phyloP scores from a whole-genome alignment of 2,113 vertebrate genomes.

The Anolis carolinensis region DNA sequence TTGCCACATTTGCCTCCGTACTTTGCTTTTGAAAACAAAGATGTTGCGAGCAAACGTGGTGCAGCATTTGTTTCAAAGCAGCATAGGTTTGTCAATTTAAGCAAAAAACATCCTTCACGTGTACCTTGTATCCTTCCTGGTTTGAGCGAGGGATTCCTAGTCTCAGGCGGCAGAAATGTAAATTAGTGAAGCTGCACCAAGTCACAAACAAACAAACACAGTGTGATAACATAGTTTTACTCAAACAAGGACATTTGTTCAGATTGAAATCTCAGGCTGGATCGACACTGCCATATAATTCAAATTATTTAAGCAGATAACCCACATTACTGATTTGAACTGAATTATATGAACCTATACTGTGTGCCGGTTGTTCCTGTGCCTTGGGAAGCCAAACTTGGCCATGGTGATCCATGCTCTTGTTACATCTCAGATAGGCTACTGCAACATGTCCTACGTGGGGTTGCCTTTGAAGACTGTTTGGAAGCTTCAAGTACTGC shows the following conservation, averaged over 20 bases:
- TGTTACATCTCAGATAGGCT: too few species aligned
- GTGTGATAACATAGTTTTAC: neutral
- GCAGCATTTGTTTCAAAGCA: neutral
- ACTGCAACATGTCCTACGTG: too few species aligned
- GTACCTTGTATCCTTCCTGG: too few species aligned
- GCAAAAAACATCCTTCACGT: neutral
- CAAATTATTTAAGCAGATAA: too few species aligned
- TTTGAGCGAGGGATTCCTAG: neutral
- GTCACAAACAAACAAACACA: neutral
- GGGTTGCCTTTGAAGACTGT: too few species aligned
- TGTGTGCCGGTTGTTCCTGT: too few species aligned
- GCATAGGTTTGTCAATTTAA: neutral
- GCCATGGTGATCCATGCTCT: too few species aligned
- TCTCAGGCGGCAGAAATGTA: neutral
- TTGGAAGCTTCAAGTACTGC: too few species aligned
- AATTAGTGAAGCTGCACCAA: neutral
- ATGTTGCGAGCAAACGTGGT: neutral
- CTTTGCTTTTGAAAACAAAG: neutral
- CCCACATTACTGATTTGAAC: too few species aligned
- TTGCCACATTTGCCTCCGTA: neutral
- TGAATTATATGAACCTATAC: too few species aligned
- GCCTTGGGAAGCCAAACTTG: too few species aligned
- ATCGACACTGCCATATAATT: too few species aligned
- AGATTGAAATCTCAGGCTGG: neutral
- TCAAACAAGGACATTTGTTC: neutral